phyloP scores from a whole-genome alignment of 2,797 vertebrate genomes.

The Halcyon leucocephala region DNA sequence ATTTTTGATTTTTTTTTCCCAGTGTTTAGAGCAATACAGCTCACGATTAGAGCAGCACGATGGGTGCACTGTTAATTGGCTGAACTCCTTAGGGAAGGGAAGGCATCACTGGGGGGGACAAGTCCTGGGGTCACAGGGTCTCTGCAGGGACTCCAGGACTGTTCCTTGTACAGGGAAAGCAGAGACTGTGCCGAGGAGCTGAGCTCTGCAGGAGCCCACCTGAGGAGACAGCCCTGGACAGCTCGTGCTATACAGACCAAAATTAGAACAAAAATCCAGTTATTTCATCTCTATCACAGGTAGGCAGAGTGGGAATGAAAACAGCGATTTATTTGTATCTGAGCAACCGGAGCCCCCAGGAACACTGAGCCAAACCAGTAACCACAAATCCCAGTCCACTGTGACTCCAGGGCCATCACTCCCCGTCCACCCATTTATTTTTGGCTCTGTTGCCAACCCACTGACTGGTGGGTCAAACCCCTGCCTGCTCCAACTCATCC shows the following conservation, averaged over 20 bases:
- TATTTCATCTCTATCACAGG: neutral
- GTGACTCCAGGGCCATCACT: rapidly evolving
- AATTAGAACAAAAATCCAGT: neutral
- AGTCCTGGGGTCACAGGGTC: neutral
- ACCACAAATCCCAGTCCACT: rapidly evolving
- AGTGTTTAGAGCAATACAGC: neutral
- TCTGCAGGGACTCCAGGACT: rapidly evolving
- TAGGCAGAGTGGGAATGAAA: neutral
- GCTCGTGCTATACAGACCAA: neutral
- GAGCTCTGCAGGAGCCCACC: rapidly evolving
- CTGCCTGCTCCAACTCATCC: neutral
- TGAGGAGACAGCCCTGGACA: neutral
- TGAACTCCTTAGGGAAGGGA: neutral
- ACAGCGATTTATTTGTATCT: too few relatives aligned
- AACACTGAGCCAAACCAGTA: neutral
- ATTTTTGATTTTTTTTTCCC: neutral
- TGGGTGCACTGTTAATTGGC: neutral
- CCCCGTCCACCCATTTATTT: rapidly evolving
- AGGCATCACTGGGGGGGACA: neutral
- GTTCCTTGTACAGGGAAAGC: neutral
- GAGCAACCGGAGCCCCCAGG: neutral
- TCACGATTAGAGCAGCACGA: neutral
- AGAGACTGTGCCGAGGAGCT: rapidly evolving
- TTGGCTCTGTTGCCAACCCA: neutral
- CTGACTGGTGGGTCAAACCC: rapidly evolving